Conservation (phyloP, 2,888 invertebrate species). For the Drosophila fulvimacula region DNA sequence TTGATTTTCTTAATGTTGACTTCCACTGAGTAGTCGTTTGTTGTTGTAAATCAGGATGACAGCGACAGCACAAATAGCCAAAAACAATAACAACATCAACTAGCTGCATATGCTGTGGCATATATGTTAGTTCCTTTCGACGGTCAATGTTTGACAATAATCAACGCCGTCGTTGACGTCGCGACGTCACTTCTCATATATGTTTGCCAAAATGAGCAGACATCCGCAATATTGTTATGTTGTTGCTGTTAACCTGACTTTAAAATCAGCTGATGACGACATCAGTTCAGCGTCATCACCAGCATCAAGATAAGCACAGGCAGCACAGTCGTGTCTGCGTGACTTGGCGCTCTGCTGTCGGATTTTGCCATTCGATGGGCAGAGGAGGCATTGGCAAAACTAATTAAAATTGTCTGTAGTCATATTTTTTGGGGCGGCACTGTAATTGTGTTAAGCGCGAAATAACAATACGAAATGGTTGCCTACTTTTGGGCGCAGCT, state of each 20-base stretch:
- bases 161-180: slow-evolving; percentile 56
- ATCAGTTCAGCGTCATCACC: slow-evolving; percentile 19
- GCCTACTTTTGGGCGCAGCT: slow-evolving; percentile 57
- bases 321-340: slow-evolving; percentile 36
- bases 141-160: slow-evolving; percentile 71
- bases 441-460: slow-evolving; percentile 38
- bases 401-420: slow-evolving; percentile 61
- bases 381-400: slow-evolving; percentile 37
- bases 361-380: slow-evolving; percentile 46
- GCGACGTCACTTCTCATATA: slow-evolving; percentile 52
- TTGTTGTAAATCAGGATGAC: slow-evolving; percentile 28
- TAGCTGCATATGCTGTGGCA: not conserved
- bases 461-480: slow-evolving; percentile 24
- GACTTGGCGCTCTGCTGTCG: slow-evolving; percentile 58
- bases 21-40: slow-evolving; percentile 48
- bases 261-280: slow-evolving; percentile 50
- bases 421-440: slow-evolving; percentile 15
- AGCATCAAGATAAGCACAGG: slow-evolving; percentile 2
- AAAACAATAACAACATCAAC: slow-evolving; percentile 11
- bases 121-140: slow-evolving; percentile 30
- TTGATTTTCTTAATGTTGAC: slow-evolving; percentile 53
- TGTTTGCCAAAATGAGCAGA: slow-evolving; percentile 62
- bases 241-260: slow-evolving; percentile 34
- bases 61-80: slow-evolving; percentile 7
- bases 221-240: slow-evolving; percentile 49